Percentiles rank a stretch among this genome's conserved stretches.
Evolutionary conservation across 2,797 vertebrate genomes (phyloP).

Genomic region (Meriones psammophilus): DNA sequence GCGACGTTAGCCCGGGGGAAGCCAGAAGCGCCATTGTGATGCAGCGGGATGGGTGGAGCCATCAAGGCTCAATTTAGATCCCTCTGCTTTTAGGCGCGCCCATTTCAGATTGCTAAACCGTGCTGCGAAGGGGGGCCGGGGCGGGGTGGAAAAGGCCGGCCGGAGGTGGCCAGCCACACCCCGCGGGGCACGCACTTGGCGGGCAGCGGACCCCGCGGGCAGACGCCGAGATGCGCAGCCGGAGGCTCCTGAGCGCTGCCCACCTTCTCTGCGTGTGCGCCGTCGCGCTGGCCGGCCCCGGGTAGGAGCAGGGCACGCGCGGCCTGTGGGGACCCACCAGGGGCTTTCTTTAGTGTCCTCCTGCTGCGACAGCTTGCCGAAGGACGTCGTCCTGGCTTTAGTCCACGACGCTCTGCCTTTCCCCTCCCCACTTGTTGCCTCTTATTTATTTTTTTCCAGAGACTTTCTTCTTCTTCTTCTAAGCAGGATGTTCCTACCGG

Average conservation of each 20-base stretch:
- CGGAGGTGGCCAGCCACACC: slow-evolving; percentile 67
- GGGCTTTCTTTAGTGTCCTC: neutral
- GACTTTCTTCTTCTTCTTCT: neutral
- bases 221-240: slow-evolving; percentile 34
- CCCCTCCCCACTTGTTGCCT: neutral
- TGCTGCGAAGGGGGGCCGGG: neutral
- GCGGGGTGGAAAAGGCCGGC: neutral
- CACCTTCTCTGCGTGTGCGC: slow-evolving; percentile 68
- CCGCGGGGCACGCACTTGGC: slow-evolving; percentile 9
- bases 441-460: neutral
- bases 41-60: slow-evolving; percentile 75
- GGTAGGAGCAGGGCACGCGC: slow-evolving; percentile 68
- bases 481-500: neutral
- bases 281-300: slow-evolving; percentile 41
- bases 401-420: slow-evolving; percentile 22
- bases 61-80: slow-evolving; percentile 67
- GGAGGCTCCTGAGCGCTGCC: neutral
- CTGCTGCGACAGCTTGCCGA: neutral
- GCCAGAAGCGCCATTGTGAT: slow-evolving; percentile 62
- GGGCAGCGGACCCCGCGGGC: neutral
- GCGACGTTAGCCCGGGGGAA: neutral
- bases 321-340: neutral
- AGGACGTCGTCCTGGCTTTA: slow-evolving; percentile 8
- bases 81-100: slow-evolving; percentile 72
- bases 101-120: slow-evolving; percentile 63